Conservation (phyloP, 2,797 vertebrate species). For the Pangasius krempfi region DNA sequence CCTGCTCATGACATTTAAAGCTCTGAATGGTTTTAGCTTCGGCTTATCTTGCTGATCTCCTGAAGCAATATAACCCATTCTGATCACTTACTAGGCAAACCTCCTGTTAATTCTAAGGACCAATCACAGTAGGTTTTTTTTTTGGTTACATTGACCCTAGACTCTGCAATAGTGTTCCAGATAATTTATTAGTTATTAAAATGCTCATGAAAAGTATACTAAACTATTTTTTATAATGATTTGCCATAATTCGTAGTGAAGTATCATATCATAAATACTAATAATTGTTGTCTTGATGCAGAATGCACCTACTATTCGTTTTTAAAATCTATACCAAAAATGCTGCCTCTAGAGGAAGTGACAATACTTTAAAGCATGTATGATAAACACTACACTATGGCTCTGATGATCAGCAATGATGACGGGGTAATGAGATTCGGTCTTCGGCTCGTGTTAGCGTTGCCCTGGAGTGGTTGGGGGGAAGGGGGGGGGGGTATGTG, state of each 20-base stretch:
- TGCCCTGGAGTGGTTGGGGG: background rate
- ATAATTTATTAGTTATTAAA: background rate
- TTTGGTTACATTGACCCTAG: no score
- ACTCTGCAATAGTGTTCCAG: background rate
- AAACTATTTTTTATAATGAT: no score
- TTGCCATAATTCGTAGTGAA: no score
- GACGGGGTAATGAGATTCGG: background rate
- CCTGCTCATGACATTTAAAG: background rate
- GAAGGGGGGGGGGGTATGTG: background rate
- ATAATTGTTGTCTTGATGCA: background rate
- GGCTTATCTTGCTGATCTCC: background rate
- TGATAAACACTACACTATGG: background rate
- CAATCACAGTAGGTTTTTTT: no score
- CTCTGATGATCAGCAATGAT: background rate
- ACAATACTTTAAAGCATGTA: background rate
- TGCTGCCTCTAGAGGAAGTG: background rate
- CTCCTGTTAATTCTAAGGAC: background rate
- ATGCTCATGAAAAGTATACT: background rate
- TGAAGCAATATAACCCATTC: background rate
- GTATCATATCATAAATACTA: no score
- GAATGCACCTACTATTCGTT: background rate
- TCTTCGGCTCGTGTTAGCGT: background rate
- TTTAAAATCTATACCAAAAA: background rate
- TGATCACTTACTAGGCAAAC: background rate
- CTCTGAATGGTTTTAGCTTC: background rate